A percentile compares a stretch with the other conserved stretches of the same genome.
Evolutionary conservation across 1,140 invertebrate genomes (phyloP).

Genomic region (Penaeus indicus): DNA sequence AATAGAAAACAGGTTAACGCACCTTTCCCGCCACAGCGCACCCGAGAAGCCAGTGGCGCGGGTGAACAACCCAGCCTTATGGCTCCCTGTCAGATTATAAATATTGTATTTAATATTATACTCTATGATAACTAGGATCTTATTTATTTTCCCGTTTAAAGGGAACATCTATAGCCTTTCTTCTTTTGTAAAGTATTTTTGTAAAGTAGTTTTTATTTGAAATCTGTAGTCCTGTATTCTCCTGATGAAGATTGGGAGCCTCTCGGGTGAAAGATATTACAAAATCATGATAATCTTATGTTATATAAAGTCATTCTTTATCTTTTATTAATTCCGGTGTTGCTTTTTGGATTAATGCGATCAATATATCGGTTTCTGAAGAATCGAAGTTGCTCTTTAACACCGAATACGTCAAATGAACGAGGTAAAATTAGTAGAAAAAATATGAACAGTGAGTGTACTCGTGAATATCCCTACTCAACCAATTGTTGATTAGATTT

Average conservation of each 20-base stretch:
- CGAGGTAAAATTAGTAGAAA: too few species aligned
- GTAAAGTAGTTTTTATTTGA: too few species aligned
- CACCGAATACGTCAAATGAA: too few species aligned
- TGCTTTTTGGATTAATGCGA: neutral
- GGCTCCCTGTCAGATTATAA: conserved; percentile 57
- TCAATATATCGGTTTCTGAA: neutral
- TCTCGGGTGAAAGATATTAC: neutral
- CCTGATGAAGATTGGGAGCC: neutral
- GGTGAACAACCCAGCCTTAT: conserved; percentile 47
- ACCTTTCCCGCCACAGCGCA: conserved; percentile 1
- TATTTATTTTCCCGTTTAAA: conserved; percentile 58
- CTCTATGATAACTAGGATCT: conserved; percentile 54
- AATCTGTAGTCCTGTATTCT: too few species aligned
- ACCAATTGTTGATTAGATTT: too few species aligned
- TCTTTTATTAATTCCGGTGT: neutral
- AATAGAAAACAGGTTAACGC: too few species aligned
- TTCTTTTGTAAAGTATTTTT: too few species aligned
- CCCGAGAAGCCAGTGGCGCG: neutral
- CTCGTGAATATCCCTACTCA: too few species aligned
- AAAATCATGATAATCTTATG: neutral
- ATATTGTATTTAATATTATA: conserved; percentile 63
- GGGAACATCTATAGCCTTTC: neutral
- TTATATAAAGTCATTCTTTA: conserved; percentile 2
- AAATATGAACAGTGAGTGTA: too few species aligned
- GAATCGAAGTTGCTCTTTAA: too few species aligned